Evolutionary conservation across 2,888 invertebrate species (phyloP), one percentile per base, ranked within the genome.

Genomic region (Diachrysia chrysitis): DNA sequence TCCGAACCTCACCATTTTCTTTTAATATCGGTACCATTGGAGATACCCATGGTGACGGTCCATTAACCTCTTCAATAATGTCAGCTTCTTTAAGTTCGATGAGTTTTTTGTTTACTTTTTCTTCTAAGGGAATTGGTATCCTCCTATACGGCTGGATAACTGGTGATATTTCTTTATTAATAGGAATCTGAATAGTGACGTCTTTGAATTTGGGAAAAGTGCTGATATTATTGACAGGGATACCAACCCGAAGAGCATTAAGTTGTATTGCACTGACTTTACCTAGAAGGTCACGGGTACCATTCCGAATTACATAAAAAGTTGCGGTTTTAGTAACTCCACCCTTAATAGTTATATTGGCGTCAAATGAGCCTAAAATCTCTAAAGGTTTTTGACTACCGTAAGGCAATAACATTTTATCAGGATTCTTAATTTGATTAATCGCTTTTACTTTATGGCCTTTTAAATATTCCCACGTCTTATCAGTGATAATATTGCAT

Each of bases 11-110:
- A 0, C 78, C 81, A 37, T 76, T 63, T 0, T 64, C 70, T 58
- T 85, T 85, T 0, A 84, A 29, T 14, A 82, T 58, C 0, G 81
- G 81, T 0, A 83, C 81, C 2, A 80, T 54, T 0, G 83, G 83
- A 0, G 82, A 83, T 4, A 82, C 42, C 82, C 82, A 83, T 16
- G 19, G 16, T 0, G 80, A 79, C 1, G 80, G 73, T 4, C 32
- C 73, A 5, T 66, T n/a, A 0, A 81, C 79, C 29, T 66, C 64
- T 59, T 82, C 80, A n/a, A 82, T 82, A 9, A 82, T 83, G 25
- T 83, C 81, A 1, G 5, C 25, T 0, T 79, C 32, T 1, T 77
- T 12, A 14, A 82, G 3, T 71, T 59, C n/a, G 70, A 25, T 56
- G 14, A 3, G 51, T 58, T 51, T 56, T 66, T 1, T 16, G 0